A percentile compares a stretch with the other conserved stretches of the same genome.
These are phyloP conservation scores for Platysternon megacephalum DNA, from an alignment of 2,113 vertebrate genomes.

Conservation along the genomic window DNA sequence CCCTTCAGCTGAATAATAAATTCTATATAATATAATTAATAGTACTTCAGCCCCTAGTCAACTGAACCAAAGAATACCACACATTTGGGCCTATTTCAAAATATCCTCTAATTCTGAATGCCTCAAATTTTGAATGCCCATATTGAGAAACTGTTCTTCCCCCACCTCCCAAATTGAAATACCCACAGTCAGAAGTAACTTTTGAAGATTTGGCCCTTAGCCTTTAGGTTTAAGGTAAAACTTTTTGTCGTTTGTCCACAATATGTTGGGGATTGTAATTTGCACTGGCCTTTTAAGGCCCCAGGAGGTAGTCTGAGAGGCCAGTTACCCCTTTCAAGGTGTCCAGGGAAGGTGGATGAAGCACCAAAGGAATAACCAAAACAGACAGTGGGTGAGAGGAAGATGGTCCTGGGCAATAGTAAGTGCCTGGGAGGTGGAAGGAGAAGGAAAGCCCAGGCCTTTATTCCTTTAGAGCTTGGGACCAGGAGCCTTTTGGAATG, in stretches of 20 bases:
- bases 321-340: neutral
- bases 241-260: neutral
- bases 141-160: neutral
- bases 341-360: neutral
- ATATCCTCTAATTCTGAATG: neutral
- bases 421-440: neutral
- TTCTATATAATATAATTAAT: neutral
- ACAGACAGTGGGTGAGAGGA: neutral
- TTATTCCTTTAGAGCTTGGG: neutral
- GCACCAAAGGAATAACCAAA: neutral
- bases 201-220: conserved; percentile 42
- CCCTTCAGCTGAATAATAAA: neutral
- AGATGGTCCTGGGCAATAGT: neutral
- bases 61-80: neutral
- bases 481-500: neutral
- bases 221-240: conserved; percentile 13
- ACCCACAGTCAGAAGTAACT: neutral
- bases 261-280: neutral
- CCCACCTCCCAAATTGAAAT: neutral
- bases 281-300: neutral
- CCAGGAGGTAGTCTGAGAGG: neutral
- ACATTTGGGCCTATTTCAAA: neutral
- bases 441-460: neutral
- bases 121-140: neutral
- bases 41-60: neutral